phyloP scores from a whole-genome alignment of 2,888 invertebrate species.

The Junonia oenone region DNA sequence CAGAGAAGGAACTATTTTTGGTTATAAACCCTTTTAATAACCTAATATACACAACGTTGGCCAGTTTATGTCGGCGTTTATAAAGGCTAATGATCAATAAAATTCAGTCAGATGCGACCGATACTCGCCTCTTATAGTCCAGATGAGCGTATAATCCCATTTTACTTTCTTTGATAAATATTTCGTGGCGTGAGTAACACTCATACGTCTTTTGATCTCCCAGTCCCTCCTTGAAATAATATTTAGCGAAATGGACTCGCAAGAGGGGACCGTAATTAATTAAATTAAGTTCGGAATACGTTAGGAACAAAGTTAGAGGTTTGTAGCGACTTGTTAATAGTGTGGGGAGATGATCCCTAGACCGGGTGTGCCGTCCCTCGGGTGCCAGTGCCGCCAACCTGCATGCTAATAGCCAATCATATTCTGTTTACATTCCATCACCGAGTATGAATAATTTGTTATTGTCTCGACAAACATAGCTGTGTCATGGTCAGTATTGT shows the following conservation, averaged over 20 bases:
- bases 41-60: constrained; percentile 55
- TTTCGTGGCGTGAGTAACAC: constrained; percentile 42
- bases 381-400: constrained; percentile 50
- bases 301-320: constrained; percentile 68
- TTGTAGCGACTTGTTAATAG: constrained; percentile 69
- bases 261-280: constrained; percentile 69
- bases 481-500: constrained; percentile 69
- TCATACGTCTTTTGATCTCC: constrained; percentile 58
- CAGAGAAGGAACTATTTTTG: neutral
- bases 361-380: constrained; percentile 40
- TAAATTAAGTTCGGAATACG: constrained; percentile 75
- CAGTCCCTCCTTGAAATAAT: constrained; percentile 60
- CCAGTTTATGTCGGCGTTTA: constrained; percentile 53
- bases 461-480: constrained; percentile 71
- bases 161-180: constrained; percentile 48
- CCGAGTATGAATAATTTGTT: constrained; percentile 77
- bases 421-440: constrained; percentile 80
- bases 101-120: constrained; percentile 52
- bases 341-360: constrained; percentile 63
- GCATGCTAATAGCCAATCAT: constrained; percentile 78
- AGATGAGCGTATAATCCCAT: constrained; percentile 34
- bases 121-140: constrained; percentile 41
- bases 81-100: constrained; percentile 72
- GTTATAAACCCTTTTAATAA: constrained; percentile 54
- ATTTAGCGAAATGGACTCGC: constrained; percentile 66